Evolutionary conservation across 2,888 invertebrate species (phyloP), one percentile per base, ranked within the genome.

Genomic region (Pycnomerus fuliginosus): DNA sequence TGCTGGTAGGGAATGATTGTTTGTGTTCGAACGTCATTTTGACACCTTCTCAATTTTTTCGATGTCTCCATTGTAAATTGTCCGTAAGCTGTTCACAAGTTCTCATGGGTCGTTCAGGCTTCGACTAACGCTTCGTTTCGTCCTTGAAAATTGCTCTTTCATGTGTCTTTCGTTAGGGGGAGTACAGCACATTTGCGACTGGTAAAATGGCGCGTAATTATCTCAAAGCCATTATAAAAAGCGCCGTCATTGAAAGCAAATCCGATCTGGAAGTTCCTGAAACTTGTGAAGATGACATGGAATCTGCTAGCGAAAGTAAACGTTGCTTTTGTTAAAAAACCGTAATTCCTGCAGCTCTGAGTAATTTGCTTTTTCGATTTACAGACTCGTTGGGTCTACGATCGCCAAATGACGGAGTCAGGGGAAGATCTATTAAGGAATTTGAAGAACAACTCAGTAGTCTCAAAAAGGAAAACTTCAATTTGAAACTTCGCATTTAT

Each of bases 401-500:
- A 3, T 67, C 69, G 2, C 67, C 70, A 2, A 64, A 62, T 7
- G 41, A 42, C 3, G 62, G 64, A 2, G 52, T 63, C 53, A 59
- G 69, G 4, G 67, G 67, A 58, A 77, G 87, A 37, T 87, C 89
- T 16, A 86, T 94, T 77, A 92, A 92, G 62, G 93, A 94, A 58
- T 87, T 89, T 64, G 93, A 94, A 67, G 88, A 94, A 69, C 87
- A 93, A 68, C 77, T 94, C 52, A 82, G 83, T 35, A 79, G 80
- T 30, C 73, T 95, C 49, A 84, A 86, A 55, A 93, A 92, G 69
- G 95, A 95, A 70, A 96, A 95, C 71, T 96, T 95, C 66, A 87
- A 90, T 72, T 75, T 96, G 12, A 95, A 94, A 72, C 74, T 95
- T 58, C 79, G 93, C 37, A 87, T 96, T 60, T 95, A 90, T 73